Conservation (phyloP, 2,888 invertebrate genomes). For the Nemurella pictetii region DNA sequence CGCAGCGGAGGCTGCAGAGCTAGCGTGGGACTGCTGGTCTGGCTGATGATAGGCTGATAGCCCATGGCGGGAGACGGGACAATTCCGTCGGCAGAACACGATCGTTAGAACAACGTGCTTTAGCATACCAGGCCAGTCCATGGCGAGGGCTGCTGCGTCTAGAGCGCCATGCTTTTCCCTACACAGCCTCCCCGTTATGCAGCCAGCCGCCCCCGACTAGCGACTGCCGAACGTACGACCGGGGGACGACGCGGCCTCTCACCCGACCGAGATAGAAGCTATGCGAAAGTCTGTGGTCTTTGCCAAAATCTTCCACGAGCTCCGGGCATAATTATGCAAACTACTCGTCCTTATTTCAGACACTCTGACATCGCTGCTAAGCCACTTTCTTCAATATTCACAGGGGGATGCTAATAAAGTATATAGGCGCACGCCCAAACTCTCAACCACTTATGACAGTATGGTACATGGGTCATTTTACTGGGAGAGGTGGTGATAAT, state of each 20-base stretch:
- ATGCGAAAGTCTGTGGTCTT: slow-evolving; percentile 1
- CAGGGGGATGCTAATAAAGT: not conserved
- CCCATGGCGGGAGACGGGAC: not conserved
- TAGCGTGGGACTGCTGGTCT: not conserved
- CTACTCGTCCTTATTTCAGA: slow-evolving; percentile 13
- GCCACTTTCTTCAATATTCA: slow-evolving; percentile 8
- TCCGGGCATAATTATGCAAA: slow-evolving; percentile 14
- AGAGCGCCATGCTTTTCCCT: not conserved
- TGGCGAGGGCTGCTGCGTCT: too few species aligned
- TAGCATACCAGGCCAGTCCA: slow-evolving; percentile 3
- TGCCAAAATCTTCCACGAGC: slow-evolving; percentile 14
- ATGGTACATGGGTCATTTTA: not conserved
- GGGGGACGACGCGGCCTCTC: too few species aligned
- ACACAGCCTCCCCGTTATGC: not conserved
- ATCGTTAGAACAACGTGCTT: slow-evolving; percentile 10
- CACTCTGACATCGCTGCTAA: not conserved
- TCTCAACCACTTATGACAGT: not conserved
- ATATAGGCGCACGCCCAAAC: not conserved
- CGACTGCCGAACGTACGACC: not conserved
- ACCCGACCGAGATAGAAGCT: not conserved
- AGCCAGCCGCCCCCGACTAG: not conserved
- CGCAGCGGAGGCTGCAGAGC: not conserved
- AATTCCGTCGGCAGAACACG: slow-evolving; percentile 13
- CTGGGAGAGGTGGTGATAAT: not conserved
- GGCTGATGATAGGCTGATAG: not conserved